These are phyloP conservation scores for Recurvirostra avosetta DNA, from an alignment of 2,113 vertebrate genomes.

Conservation along the genomic window DNA sequence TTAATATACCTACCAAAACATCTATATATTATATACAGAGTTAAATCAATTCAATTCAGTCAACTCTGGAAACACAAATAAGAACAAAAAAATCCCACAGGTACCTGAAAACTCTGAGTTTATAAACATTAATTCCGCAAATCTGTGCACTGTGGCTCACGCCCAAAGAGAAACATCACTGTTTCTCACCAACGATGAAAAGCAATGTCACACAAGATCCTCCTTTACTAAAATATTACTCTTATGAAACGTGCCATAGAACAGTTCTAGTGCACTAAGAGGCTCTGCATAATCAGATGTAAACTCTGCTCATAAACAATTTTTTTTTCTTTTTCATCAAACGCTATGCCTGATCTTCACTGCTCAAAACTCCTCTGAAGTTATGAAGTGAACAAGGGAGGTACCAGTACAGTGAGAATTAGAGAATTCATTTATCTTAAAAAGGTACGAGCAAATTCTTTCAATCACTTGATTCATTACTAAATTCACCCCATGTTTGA, in stretches of 20 bases:
- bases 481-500: background rate
- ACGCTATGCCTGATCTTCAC: background rate
- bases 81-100: background rate
- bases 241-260: background rate
- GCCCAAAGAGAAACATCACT: background rate
- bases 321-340: background rate
- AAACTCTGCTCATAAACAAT: background rate
- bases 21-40: background rate
- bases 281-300: background rate
- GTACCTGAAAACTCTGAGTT: background rate
- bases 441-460: background rate
- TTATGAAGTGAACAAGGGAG: background rate
- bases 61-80: background rate
- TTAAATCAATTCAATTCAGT: background rate
- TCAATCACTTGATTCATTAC: constrained; percentile 28
- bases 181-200: background rate
- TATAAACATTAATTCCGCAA: background rate
- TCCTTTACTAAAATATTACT: background rate
- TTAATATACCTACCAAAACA: background rate
- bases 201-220: background rate
- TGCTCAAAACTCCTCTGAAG: background rate
- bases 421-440: background rate
- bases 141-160: background rate
- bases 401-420: background rate
- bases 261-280: background rate